Conservation (phyloP, 2,888 invertebrate genomes). For the Eucriotettix oculatus region DNA sequence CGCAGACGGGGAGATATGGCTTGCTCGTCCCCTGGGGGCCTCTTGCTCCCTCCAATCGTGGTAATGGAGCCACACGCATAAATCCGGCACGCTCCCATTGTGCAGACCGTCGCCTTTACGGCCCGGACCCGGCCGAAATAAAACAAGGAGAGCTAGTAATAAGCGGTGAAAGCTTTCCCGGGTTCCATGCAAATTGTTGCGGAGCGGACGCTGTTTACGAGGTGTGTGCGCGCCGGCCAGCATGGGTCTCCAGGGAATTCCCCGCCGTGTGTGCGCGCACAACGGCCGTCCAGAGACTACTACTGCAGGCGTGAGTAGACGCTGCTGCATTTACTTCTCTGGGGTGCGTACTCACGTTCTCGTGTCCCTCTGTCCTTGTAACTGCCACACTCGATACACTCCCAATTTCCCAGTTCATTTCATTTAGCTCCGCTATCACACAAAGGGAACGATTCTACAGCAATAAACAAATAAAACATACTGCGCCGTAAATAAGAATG, state of each 20-base stretch:
- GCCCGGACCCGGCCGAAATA: not conserved
- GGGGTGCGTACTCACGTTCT: not conserved
- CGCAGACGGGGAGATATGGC: too few relatives aligned
- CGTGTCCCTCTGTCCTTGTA: not conserved
- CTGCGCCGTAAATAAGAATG: too few relatives aligned
- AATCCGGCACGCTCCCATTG: not conserved
- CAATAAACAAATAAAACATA: too few relatives aligned
- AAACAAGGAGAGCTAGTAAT: not conserved
- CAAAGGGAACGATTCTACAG: too few relatives aligned
- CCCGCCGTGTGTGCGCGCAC: not conserved
- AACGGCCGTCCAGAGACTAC: too few relatives aligned
- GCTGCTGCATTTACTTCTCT: not conserved
- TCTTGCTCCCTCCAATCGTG: not conserved
- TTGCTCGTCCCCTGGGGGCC: not conserved
- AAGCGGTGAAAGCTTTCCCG: not conserved
- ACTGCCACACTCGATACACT: not conserved
- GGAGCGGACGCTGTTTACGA: not conserved
- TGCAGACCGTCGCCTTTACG: not conserved
- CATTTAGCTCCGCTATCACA: too few relatives aligned
- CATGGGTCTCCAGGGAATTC: not conserved
- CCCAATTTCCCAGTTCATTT: too few relatives aligned
- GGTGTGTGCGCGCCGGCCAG: not conserved
- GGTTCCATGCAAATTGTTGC: not conserved
- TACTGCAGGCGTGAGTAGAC: not conserved
- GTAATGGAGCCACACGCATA: not conserved